Evolutionary conservation across 2,113 vertebrate genomes (phyloP).

Genomic region (pig (Sus scrofa)): DNA sequence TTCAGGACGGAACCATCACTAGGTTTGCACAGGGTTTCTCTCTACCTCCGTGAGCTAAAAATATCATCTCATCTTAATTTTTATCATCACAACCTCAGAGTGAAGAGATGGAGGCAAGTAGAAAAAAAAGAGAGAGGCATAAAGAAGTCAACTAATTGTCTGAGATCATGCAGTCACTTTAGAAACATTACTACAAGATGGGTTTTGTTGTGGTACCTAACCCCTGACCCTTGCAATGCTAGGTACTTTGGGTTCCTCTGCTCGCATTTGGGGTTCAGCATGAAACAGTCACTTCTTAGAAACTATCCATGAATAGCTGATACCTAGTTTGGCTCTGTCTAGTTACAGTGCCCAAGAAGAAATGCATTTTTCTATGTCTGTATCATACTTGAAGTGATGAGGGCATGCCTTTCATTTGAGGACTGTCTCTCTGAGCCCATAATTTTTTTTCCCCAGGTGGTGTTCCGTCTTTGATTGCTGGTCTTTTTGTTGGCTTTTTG

Average conservation of each 20-base stretch:
- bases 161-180: background rate
- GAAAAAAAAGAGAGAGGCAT: background rate
- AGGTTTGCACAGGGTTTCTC: background rate
- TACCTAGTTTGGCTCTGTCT: background rate
- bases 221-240: background rate
- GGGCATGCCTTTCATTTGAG: background rate
- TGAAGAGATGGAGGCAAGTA: background rate
- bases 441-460: slow-evolving; percentile 88
- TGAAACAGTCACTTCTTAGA: background rate
- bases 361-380: background rate
- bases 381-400: background rate
- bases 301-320: background rate
- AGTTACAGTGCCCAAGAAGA: background rate
- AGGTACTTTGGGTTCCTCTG: background rate
- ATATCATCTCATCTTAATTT: background rate
- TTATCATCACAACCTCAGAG: background rate
- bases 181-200: background rate
- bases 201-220: background rate
- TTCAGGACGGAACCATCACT: background rate
- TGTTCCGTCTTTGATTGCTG: slow-evolving; percentile 93
- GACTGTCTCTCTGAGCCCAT: background rate
- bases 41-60: background rate
- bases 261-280: background rate
- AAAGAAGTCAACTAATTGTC: background rate
- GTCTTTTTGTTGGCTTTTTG: slow-evolving; percentile 92